Conservation (phyloP, 2,888 invertebrate species). For the Tachina fera region DNA sequence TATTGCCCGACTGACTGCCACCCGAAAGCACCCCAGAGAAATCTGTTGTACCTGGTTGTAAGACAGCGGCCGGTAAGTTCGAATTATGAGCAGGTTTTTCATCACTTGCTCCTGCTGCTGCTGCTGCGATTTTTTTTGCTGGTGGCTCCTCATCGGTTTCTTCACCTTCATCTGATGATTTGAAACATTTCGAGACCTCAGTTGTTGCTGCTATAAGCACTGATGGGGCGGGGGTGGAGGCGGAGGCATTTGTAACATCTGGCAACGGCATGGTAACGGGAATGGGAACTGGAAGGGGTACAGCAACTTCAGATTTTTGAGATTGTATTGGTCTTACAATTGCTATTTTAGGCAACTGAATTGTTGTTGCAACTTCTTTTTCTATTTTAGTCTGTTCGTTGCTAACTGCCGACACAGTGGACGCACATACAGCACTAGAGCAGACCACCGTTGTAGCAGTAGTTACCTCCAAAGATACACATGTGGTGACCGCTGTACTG, state of each 20-base stretch:
- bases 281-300: not conserved
- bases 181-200: constrained; percentile 48
- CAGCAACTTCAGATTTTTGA: constrained; percentile 7
- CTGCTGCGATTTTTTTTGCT: constrained; percentile 6
- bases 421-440: not conserved
- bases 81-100: constrained; percentile 80
- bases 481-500: constrained; percentile 3
- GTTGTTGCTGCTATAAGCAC: not conserved
- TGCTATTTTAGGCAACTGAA: constrained; percentile 59
- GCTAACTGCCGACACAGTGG: not conserved
- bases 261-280: not conserved
- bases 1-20: constrained; percentile 53
- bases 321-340: constrained; percentile 46
- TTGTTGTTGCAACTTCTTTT: not conserved
- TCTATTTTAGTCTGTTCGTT: not conserved
- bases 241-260: not conserved
- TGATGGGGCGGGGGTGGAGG: not conserved
- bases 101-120: constrained; percentile 76
- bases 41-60: constrained; percentile 79
- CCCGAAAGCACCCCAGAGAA: constrained; percentile 80
- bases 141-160: constrained; percentile 74
- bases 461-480: not conserved
- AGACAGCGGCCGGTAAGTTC: constrained; percentile 78
- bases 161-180: constrained; percentile 73
- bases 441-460: not conserved